These are phyloP conservation scores for Heliconius eleuchia DNA, from an alignment of 1,140 invertebrate species.

Conservation along the genomic window DNA sequence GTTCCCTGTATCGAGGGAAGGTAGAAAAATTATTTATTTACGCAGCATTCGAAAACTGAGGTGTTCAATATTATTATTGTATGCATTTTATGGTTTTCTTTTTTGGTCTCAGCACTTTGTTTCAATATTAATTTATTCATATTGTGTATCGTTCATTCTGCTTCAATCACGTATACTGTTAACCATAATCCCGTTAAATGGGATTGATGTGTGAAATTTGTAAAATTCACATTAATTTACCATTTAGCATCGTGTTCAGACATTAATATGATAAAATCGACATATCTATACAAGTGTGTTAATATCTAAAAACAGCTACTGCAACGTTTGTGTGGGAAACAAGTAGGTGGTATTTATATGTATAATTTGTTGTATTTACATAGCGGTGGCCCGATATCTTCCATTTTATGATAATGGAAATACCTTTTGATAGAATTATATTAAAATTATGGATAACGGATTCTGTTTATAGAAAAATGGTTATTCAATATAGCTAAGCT, in stretches of 20 bases:
- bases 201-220: conserved; percentile 2
- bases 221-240: conserved; percentile 1
- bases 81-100: no score
- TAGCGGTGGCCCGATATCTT: not conserved
- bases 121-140: conserved; percentile 4
- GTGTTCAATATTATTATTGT: no score
- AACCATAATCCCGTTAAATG: conserved; percentile 5
- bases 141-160: not conserved
- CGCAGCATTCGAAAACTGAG: no score
- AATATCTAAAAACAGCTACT: conserved; percentile 42
- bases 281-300: conserved; percentile 41
- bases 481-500: not conserved
- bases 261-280: conserved; percentile 35
- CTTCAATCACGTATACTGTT: not conserved
- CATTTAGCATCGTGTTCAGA: not conserved
- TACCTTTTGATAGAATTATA: not conserved
- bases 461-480: not conserved
- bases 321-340: conserved; percentile 38
- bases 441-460: not conserved
- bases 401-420: not conserved
- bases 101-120: no score
- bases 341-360: not conserved
- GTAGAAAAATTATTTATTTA: no score
- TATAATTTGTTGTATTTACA: not conserved
- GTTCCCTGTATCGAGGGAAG: no score